Base-by-base conservation (phyloP, 2,113 vertebrate genomes). In the Leptosomus discolor region DNA sequence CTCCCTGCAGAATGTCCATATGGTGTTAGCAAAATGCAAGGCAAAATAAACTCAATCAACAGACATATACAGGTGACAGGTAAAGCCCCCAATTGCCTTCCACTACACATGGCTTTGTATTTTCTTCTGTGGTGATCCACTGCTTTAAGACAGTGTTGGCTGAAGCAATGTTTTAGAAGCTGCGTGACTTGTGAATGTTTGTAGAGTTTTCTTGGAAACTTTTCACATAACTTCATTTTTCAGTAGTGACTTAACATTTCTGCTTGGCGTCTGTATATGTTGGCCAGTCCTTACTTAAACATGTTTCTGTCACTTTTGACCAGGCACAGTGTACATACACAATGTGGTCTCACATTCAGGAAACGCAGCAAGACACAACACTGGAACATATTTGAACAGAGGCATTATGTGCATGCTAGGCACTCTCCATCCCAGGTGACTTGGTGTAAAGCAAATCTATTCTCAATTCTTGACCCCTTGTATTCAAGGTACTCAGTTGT, bases 81-180 rank as follows among this genome's bases (percentile, higher is more conserved):
- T 51, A 68, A 82, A 87, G 20, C 16, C 22, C 4, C 68, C 27
- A 61, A 3, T 8, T 78, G 24, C 15, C 21, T 73, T 71, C 29
- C 11, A 30, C 20, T n/a, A n/a, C 26, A 34, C 0, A 0, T 36
- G 61, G 18, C 15, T 41, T 71, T 60, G 30, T 2, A 24, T 73
- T 75, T 87, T 85, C 74, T 86, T 54, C 39, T 82, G 17, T 43
- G 21, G 12, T 43, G 41, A 81, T 29, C 7, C 43, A 21, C 7
- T 64, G 37, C 17, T 29, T 82, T 51, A 71, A 34, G 23, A 63
- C 45, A 69, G 41, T 39, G 27, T 51, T 60, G 39, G 22, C 6
- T 39, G 19, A 90, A 46, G 36, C 1, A 1, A 51, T 30, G 12
- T 71, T 90, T 93, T 48, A 71, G 56, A 90, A 83, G 27, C 8